A percentile compares a stretch with the other conserved stretches of the same genome.
Conservation (phyloP, 2,888 invertebrate species). For the Nemotelus pantherinus region DNA sequence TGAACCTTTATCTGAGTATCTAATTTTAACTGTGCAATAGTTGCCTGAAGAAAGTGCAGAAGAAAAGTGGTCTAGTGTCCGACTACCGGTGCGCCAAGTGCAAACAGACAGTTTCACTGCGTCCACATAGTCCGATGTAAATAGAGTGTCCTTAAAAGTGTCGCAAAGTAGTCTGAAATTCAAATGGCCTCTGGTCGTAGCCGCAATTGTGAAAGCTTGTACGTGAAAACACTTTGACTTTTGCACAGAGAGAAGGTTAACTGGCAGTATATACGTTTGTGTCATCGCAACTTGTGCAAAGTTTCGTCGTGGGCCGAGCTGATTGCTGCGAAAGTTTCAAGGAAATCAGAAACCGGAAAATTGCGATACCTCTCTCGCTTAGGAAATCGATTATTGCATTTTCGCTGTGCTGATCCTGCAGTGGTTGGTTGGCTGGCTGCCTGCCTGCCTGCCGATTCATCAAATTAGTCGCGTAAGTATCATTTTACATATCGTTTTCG, state of each 20-base stretch:
- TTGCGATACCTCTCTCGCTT: neutral
- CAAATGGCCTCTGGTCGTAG: neutral
- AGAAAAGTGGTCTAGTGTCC: neutral
- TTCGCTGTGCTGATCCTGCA: neutral
- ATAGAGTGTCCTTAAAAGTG: slow-evolving; percentile 13
- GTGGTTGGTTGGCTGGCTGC: neutral
- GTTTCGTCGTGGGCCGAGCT: neutral
- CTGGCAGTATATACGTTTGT: neutral
- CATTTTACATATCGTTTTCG: slow-evolving; percentile 15
- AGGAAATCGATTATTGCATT: slow-evolving; percentile 24
- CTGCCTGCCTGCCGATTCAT: neutral
- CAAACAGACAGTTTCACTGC: neutral
- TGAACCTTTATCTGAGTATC: slow-evolving; percentile 21
- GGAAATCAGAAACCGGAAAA: slow-evolving; percentile 10
- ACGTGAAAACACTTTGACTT: neutral
- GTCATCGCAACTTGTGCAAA: neutral
- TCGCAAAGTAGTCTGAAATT: neutral
- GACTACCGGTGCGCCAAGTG: neutral
- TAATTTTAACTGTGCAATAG: slow-evolving; percentile 13
- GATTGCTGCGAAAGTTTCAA: neutral
- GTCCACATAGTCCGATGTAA: slow-evolving; percentile 13
- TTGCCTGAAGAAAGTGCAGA: slow-evolving; percentile 10
- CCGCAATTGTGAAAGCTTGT: slow-evolving; percentile 14
- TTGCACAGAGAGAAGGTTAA: neutral
- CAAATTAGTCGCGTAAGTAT: slow-evolving; percentile 17